Evolutionary conservation across 1,140 invertebrate species (phyloP).

Genomic region (Ladona fulva): DNA sequence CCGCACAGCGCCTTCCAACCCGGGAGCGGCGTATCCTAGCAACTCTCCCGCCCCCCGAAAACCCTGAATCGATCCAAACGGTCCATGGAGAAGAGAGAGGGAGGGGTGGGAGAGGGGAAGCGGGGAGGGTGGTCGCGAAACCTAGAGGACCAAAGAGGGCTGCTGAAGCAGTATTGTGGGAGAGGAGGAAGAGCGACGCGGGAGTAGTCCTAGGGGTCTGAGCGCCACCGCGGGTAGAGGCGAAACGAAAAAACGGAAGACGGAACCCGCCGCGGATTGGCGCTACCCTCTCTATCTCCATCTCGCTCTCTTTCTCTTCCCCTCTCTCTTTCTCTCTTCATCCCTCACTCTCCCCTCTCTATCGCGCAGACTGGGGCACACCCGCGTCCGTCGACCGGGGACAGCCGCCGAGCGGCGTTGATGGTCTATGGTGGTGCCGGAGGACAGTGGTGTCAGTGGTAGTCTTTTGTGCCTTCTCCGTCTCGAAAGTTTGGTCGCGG

Average conservation of each 20-base stretch:
- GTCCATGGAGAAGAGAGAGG: not conserved
- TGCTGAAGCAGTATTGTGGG: not conserved
- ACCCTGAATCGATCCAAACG: not conserved
- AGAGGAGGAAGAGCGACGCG: not conserved
- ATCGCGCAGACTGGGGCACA: not conserved
- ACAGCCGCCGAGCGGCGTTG: not conserved
- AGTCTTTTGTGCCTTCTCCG: not conserved
- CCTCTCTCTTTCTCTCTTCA: not conserved
- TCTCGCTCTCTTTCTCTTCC: not conserved
- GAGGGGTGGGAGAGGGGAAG: not conserved
- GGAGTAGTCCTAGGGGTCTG: not conserved
- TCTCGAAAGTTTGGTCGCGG: no score
- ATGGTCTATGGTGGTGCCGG: not conserved
- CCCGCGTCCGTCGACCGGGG: not conserved
- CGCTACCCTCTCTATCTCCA: not conserved
- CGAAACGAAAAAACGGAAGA: not conserved
- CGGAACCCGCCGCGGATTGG: not conserved
- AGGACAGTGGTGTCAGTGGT: not conserved
- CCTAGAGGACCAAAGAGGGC: not conserved
- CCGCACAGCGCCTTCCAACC: not conserved
- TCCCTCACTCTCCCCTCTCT: not conserved
- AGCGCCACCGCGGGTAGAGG: not conserved
- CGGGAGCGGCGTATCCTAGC: not conserved
- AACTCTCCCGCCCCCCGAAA: not conserved
- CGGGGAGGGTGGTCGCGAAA: not conserved